Base-by-base conservation (phyloP, 2,797 vertebrate genomes). In the Lepidocolaptes lacrymiger region DNA sequence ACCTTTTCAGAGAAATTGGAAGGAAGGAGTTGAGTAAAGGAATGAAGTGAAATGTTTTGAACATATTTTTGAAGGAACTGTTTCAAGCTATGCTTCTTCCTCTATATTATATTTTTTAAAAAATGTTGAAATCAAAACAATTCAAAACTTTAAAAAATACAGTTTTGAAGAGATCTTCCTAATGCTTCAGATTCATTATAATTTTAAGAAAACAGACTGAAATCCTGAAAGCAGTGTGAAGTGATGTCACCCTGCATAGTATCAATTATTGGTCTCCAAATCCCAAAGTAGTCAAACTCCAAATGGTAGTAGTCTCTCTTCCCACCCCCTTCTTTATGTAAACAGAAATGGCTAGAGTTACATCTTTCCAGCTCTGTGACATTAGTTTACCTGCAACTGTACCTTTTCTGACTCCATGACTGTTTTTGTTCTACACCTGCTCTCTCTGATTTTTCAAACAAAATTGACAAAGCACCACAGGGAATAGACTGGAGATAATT, bases 381-480 rank as follows among this genome's bases (percentile, higher is more conserved):
- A 19, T 13, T 36, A 55, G 9, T 63, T 66, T 46, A n/a, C 15
- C 24, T 55, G 24, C 0, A 4, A 9, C 10, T 52, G 5, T 32
- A 32, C 23, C 6, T 74, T 66, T 64, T 71, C 61, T 93, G 55
- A 49, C 37, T 84, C 46, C 2, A 5, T 48, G 24, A 4, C 10
- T 0, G 0, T 55, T 77, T 46, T 52, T 55, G 1, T 74, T 56
- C 41, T 52, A 1, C 4, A 1, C 14, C 51, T 76, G 7, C 10
- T 56, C 26, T 82, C 32, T 46, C 27, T 1, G 1, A 9, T 67
- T 49, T 6, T 2, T 85, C 24, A 74, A 44, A 63, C 1, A 86
- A 74, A 84, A 71, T 0, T 48, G 15, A 34, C 3, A 6, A 34
- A 74, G 26, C 13, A 51, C 4, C 9, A 26, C 27, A 22, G 12